phyloP scores from a whole-genome alignment of 2,797 vertebrate species.

The Gallinago solitaria region DNA sequence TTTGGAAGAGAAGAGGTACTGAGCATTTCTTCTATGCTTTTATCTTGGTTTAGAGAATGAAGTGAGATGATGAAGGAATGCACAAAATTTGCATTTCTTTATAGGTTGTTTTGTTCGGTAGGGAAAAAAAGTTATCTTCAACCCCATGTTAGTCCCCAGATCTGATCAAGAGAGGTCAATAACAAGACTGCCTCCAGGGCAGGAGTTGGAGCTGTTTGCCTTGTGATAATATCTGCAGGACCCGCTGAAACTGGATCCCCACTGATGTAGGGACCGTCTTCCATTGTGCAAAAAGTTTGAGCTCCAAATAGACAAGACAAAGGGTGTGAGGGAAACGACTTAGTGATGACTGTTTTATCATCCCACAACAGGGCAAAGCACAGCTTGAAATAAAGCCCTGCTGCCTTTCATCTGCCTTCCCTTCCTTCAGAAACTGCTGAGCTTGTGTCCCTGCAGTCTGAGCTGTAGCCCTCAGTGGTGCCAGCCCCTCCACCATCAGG shows the following conservation, averaged over 20 bases:
- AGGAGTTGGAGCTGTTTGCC: slow-evolving; percentile 38
- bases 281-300: neutral
- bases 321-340: neutral
- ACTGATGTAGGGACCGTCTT: neutral
- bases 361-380: neutral
- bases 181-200: slow-evolving; percentile 21
- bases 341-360: neutral
- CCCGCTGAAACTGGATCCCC: slow-evolving; percentile 35
- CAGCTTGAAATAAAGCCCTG: neutral
- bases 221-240: slow-evolving; percentile 29
- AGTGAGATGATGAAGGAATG: slow-evolving; percentile 21
- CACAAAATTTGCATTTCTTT: slow-evolving; percentile 49
- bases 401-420: neutral
- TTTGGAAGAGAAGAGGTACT: neutral
- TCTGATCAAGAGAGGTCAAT: slow-evolving; percentile 50
- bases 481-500: neutral
- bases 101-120: neutral
- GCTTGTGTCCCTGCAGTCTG: neutral
- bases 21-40: neutral
- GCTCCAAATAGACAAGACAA: slow-evolving; percentile 18
- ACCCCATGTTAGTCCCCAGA: neutral
- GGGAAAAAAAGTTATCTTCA: neutral
- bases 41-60: slow-evolving; percentile 8
- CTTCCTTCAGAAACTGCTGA: neutral
- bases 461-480: neutral